phyloP scores from a whole-genome alignment of 2,888 invertebrate genomes.

The Tinea semifulvella region DNA sequence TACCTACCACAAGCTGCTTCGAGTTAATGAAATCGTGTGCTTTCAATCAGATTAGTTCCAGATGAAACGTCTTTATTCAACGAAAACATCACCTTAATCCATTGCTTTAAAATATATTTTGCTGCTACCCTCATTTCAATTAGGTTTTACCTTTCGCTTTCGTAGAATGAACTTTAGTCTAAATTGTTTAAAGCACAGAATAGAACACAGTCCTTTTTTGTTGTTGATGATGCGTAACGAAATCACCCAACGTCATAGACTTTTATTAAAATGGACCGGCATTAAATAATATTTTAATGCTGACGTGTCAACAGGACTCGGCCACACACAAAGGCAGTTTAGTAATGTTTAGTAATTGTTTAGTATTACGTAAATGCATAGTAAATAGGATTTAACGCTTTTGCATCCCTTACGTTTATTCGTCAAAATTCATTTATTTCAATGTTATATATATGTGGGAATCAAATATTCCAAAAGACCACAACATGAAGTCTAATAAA shows the following conservation, averaged over 20 bases:
- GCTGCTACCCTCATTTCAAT: neutral
- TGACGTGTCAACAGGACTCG: no score
- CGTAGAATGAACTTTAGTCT: slow-evolving; percentile 1
- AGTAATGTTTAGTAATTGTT: no score
- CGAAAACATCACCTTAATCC: neutral
- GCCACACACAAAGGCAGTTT: no score
- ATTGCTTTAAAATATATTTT: neutral
- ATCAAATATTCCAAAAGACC: no score
- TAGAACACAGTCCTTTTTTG: neutral
- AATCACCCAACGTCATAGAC: slow-evolving; percentile 23
- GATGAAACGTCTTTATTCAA: neutral
- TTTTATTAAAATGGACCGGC: no score
- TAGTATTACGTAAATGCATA: no score
- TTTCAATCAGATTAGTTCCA: slow-evolving; percentile 12
- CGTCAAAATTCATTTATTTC: no score
- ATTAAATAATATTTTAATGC: no score
- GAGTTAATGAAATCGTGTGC: slow-evolving; percentile 5
- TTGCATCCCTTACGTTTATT: no score
- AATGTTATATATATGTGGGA: no score
- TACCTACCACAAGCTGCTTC: slow-evolving; percentile 12
- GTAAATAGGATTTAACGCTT: no score
- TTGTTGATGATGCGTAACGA: slow-evolving; percentile 25
- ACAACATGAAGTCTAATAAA: no score
- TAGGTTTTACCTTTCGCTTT: neutral
- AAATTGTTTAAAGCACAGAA: neutral